Percentiles rank a stretch among this genome's conserved stretches.
Evolutionary conservation across 2,113 vertebrate species (phyloP).

Genomic region (Scopus umbretta): DNA sequence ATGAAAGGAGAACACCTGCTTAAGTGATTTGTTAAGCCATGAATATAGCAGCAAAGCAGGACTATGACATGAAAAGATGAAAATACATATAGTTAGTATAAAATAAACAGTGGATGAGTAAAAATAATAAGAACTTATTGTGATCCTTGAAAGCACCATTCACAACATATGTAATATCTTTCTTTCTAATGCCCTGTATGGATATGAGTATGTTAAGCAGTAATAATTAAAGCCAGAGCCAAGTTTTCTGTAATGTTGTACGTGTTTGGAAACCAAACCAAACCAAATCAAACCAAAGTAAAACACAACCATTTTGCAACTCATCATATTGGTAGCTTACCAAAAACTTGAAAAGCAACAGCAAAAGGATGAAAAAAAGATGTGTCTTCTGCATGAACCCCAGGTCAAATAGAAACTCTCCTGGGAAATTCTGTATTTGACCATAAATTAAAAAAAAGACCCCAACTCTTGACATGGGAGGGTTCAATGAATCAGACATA

Average conservation of each 20-base stretch:
- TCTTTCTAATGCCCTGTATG: neutral
- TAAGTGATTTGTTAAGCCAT: neutral
- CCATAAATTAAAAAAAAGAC: no score
- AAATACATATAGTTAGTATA: neutral
- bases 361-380: neutral
- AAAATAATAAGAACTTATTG: neutral
- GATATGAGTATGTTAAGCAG: neutral
- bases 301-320: neutral
- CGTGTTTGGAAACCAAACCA: neutral
- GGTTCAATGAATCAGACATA: neutral
- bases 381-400: neutral
- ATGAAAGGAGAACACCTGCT: neutral
- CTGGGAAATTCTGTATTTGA: neutral
- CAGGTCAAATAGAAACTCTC: neutral
- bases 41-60: neutral
- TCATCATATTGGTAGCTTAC: neutral
- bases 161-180: neutral
- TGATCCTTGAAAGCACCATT: neutral
- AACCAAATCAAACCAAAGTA: neutral
- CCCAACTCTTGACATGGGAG: neutral
- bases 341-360: neutral
- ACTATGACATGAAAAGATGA: neutral
- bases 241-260: neutral
- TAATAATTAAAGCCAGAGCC: neutral
- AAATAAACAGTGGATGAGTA: neutral